A percentile compares a stretch with the other conserved stretches of the same genome.
Conservation (phyloP, 2,888 invertebrate genomes). For the Brachypterus glaber region DNA sequence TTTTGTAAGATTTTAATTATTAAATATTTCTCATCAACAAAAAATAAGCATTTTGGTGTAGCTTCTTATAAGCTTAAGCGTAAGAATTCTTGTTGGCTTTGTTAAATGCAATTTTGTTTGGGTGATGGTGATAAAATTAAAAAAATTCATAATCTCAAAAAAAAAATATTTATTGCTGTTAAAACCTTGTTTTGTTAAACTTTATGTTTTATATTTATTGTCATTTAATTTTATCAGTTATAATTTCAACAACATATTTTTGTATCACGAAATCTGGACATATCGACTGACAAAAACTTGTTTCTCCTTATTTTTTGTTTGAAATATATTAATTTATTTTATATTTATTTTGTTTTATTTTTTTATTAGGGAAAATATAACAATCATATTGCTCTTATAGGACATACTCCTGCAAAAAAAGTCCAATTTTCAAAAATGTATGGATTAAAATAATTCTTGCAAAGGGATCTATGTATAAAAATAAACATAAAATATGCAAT, state of each 20-base stretch:
- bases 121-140: constrained; percentile 5
- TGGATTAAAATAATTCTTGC: no score
- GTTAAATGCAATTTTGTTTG: constrained; percentile 6
- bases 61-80: no score
- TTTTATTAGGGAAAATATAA: constrained; percentile 15
- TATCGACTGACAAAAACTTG: constrained; percentile 34
- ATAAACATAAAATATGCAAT: constrained; percentile 10
- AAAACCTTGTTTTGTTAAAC: constrained; percentile 14
- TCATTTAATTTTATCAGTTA: constrained; percentile 17
- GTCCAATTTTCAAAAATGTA: no score
- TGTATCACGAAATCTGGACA: constrained; percentile 18
- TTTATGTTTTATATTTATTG: constrained; percentile 14
- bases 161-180: constrained; percentile 15
- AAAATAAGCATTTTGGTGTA: no score
- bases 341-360: constrained; percentile 30
- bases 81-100: no score
- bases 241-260: no score
- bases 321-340: constrained; percentile 38
- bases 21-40: no score
- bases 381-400: no score
- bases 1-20: no score
- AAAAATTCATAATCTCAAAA: no score
- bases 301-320: constrained; percentile 34
- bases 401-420: no score
- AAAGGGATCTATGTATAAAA: constrained; percentile 15